phyloP scores from a whole-genome alignment of 2,888 invertebrate genomes.

The Drosophila planitibia region DNA sequence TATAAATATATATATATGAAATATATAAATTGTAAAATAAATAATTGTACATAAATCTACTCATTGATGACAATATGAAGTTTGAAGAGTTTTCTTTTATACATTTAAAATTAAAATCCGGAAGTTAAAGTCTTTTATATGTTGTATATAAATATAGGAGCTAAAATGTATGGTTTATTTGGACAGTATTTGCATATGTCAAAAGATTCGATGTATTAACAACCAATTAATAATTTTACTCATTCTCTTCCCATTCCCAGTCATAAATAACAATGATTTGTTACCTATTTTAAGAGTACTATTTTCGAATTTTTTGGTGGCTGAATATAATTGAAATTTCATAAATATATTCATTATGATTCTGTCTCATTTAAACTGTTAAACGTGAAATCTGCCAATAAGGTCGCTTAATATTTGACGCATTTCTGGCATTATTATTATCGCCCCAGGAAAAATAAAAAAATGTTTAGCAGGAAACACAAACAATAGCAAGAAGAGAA shows the following conservation, averaged over 20 bases:
- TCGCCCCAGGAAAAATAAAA: slow-evolving; percentile 41
- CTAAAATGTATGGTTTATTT: background rate
- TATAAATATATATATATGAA: background rate
- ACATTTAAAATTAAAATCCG: background rate
- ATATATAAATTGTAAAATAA: background rate
- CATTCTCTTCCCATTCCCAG: background rate
- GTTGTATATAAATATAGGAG: background rate
- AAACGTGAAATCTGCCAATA: slow-evolving; percentile 42
- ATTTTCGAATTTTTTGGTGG: background rate
- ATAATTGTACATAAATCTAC: background rate
- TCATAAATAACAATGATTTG: background rate
- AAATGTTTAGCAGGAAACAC: slow-evolving; percentile 6
- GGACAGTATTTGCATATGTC: background rate
- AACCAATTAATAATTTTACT: background rate
- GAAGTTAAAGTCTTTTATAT: background rate
- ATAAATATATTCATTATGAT: background rate
- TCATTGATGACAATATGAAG: background rate
- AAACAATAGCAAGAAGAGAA: slow-evolving; percentile 4
- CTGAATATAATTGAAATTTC: background rate
- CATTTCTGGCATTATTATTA: slow-evolving; percentile 65
- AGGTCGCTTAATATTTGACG: slow-evolving; percentile 63
- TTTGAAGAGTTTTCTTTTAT: background rate
- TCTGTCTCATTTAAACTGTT: background rate
- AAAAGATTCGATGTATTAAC: background rate
- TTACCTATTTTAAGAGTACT: background rate